phyloP scores from a whole-genome alignment of 1,140 invertebrate genomes.

The Cotesia glomerata region DNA sequence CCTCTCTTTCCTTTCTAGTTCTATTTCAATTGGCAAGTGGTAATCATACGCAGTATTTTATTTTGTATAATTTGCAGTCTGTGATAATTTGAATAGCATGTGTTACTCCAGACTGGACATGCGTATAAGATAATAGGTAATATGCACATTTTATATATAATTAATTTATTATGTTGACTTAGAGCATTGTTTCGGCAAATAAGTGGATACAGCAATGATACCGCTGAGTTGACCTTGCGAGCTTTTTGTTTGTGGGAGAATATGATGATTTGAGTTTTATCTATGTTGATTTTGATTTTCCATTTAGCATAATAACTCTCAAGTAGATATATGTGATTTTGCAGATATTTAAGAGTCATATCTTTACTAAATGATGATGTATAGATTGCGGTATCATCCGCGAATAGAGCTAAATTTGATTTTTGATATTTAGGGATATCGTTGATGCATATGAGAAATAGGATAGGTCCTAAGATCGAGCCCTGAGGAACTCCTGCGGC shows the following conservation, averaged over 20 bases:
- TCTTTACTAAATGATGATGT: conserved; percentile 26
- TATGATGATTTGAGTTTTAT: conserved; percentile 38
- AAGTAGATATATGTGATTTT: conserved; percentile 25
- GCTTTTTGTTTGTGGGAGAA: conserved; percentile 25
- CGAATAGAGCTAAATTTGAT: conserved; percentile 36
- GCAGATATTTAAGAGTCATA: conserved; percentile 21
- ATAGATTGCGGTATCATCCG: conserved; percentile 44
- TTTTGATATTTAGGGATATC: conserved; percentile 37
- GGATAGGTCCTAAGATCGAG: conserved; percentile 37
- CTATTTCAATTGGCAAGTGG: too few species aligned
- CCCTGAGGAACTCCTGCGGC: conserved; percentile 45
- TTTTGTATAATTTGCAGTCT: conserved; percentile 42
- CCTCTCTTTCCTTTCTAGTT: too few species aligned
- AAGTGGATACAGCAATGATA: too few species aligned
- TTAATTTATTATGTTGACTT: conserved; percentile 26
- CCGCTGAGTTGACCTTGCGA: too few species aligned
- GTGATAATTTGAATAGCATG: conserved; percentile 20
- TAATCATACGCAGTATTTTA: conserved; percentile 42
- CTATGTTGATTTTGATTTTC: conserved; percentile 40
- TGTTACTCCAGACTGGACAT: conserved; percentile 28
- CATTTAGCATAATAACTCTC: conserved; percentile 29
- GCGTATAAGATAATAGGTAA: conserved; percentile 12
- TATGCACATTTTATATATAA: conserved; percentile 34
- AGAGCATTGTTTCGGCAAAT: too few species aligned
- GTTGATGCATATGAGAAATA: conserved; percentile 41